Evolutionary conservation across 2,888 invertebrate genomes (phyloP), one percentile per base, ranked within the genome.

Genomic region (Troides helena): DNA sequence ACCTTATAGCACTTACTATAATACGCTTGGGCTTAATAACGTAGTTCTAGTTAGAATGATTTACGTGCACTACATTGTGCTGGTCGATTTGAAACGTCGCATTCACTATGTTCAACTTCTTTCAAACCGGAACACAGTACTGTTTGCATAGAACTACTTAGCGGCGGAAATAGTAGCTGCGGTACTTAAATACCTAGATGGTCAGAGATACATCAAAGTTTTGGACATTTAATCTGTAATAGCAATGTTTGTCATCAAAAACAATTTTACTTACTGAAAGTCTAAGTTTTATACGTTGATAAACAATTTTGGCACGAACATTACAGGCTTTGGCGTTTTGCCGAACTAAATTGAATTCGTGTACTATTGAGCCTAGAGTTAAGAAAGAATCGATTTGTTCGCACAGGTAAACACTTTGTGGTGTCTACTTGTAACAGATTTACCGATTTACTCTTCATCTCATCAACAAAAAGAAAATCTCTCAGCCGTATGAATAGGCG

Each of bases 281-380:
- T 60, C 36, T 60, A 25, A 60, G 4, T 60, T 36, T 60, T 36
- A n/a, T 12, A 60, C 14, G 14, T 60, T 36, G 36, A 36, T 60
- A 60, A 60, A 60, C 30, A 30, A 36, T 25, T 56, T 64, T 58
- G 64, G 36, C 56, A 64, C 57, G 39, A 17, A 23, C 57, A 39
- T 23, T 43, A 65, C 39, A 21, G 57, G 23, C 39, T 65, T 65
- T 57, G 43, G 57, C 65, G 36, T 43, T 58, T 58, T 21, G 64
- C 64, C 64, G 50, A 64, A 64, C 56, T 64, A 56, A 56, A 64
- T 64, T 64, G 64, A 64, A 64, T 64, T 53, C 36, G 56, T 14
- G 36, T 36, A 64, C 36, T 56, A 56, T 39, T 65, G 57, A 39
- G 57, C 57, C 23, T 23, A 39, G 65, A 65, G 21, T 65, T 57